phyloP scores from a whole-genome alignment of 2,797 vertebrate species.

The Cyprinodon diabolis region DNA sequence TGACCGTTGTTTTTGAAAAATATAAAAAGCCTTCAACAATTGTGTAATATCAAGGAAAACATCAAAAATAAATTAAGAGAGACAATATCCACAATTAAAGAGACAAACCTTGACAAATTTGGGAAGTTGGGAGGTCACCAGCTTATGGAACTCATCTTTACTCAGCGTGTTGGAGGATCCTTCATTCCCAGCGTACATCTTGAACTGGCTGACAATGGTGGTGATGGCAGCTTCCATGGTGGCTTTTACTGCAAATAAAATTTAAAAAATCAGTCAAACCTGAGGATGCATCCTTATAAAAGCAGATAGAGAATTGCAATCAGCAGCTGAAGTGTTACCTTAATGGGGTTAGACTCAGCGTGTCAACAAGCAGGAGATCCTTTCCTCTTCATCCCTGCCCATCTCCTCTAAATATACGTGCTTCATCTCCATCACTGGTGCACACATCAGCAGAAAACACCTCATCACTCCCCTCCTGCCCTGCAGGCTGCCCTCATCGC shows the following conservation, averaged over 20 bases:
- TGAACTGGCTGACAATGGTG: conserved; percentile 76
- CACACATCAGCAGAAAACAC: conserved; percentile 83
- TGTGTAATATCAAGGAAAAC: neutral
- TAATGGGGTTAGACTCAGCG: conserved; percentile 17
- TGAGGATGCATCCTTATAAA: neutral
- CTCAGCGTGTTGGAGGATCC: conserved; percentile 77
- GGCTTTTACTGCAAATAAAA: conserved; percentile 21
- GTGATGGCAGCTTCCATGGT: conserved; percentile 82
- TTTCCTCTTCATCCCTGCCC: conserved; percentile 19
- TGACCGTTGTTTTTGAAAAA: neutral
- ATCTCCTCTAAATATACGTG: conserved; percentile 61
- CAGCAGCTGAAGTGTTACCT: conserved; percentile 40
- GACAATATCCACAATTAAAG: neutral
- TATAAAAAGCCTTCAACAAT: neutral
- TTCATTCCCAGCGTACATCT: conserved; percentile 74
- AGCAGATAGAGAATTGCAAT: neutral
- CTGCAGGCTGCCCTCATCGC: conserved; percentile 49
- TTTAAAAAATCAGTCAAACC: neutral
- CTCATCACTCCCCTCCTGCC: conserved; percentile 42
- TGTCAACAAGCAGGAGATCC: conserved; percentile 12
- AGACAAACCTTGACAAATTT: conserved; percentile 74
- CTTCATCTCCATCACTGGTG: conserved; percentile 45
- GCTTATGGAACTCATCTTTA: conserved; percentile 76
- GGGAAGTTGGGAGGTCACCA: conserved; percentile 78
- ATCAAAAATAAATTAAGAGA: neutral